Evolutionary conservation across 2,888 invertebrate genomes (phyloP), one percentile per base, ranked within the genome.

Genomic region (Priocnemis perturbator): DNA sequence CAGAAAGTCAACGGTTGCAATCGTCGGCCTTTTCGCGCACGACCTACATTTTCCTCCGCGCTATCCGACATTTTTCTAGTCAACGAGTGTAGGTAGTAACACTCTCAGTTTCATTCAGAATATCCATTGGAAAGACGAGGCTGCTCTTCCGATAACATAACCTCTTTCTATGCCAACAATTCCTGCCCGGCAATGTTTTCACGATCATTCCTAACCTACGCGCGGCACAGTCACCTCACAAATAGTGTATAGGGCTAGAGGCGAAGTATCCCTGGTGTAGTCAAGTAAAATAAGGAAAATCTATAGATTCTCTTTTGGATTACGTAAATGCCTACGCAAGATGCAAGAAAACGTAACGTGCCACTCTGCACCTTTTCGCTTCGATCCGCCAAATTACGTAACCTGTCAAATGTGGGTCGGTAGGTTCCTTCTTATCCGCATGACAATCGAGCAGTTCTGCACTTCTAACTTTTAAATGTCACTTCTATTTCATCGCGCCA

Each of bases 61-160:
- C 0, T 0, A 57, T 30, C 2, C 2, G 14, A 37, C 11, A 37
- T 37, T 37, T 11, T 30, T 3, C 1, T 44, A 37, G 20, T 17
- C 47, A 14, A 2, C 20, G 5, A 50, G 19, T 30, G 7, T 3
- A 1, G 0, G 0, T 0, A 23, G 9, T 23, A 52, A 55, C 0
- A 44, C n/a, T 0, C 0, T 1, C 15, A 1, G 20, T 71, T 73
- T 69, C 67, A 76, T 70, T 73, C 69, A 73, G 44, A 52, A 71
- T 71, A 9, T 9, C 7, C 37, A 11, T 11, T 11, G 26, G 7
- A 37, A 37, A 7, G 11, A 37, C 14, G 4, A 1, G 37, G 26
- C 3, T 11, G 11, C 1, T 11, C 37, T 11, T 11, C 11, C 7
- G 1, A 11, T 37, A 37, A 37, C 37, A 37, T 37, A 60, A 47